Percentiles rank a stretch among this genome's conserved stretches.
Conservation (phyloP, 2,113 vertebrate species). For the Alethe castanea region DNA sequence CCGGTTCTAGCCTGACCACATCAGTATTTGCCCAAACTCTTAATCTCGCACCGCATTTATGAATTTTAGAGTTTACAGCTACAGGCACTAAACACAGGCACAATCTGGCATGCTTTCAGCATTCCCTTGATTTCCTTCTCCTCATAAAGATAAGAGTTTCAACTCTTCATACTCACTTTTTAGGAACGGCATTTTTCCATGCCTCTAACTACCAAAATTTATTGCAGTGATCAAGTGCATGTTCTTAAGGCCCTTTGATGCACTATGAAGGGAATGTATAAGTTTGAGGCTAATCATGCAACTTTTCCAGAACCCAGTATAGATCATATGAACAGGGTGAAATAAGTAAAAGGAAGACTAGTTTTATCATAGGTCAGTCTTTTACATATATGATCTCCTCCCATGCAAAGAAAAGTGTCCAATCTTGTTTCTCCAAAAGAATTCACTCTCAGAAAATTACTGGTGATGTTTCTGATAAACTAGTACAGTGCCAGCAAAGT, state of each 20-base stretch:
- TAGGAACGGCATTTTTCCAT: not conserved
- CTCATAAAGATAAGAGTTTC: not conserved
- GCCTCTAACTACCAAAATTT: not conserved
- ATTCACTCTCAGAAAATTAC: not conserved
- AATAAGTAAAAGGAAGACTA: not conserved
- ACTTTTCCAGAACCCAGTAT: not conserved
- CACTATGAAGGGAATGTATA: not conserved
- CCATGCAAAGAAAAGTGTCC: not conserved
- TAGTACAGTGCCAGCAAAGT: not conserved
- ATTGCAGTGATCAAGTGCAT: not conserved
- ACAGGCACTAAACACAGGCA: not conserved
- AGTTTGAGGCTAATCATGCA: not conserved
- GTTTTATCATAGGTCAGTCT: not conserved
- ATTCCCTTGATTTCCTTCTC: not conserved
- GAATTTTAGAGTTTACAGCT: not conserved
- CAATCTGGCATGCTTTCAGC: not conserved
- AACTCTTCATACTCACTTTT: not conserved
- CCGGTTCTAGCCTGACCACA: fast-evolving
- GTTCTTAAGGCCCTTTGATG: not conserved
- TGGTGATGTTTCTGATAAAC: not conserved
- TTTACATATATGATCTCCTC: not conserved
- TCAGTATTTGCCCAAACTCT: not conserved
- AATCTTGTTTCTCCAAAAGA: not conserved
- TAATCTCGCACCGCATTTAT: not conserved
- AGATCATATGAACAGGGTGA: not conserved